Conservation (phyloP, 2,113 vertebrate genomes). For the Spea multiplicata region DNA sequence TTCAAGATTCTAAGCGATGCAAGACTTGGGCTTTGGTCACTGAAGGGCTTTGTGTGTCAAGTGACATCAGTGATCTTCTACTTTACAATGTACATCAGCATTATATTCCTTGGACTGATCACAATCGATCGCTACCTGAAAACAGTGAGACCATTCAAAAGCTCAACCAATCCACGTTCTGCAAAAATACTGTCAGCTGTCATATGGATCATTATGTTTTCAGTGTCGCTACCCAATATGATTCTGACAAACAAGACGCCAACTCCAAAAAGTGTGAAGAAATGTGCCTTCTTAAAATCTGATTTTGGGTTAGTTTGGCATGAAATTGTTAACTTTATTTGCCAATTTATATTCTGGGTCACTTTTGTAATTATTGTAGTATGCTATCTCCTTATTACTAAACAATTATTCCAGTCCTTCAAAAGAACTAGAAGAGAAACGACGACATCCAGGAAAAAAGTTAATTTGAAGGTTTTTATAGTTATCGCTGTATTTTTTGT, state of each 20-base stretch:
- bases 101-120: conserved; percentile 90
- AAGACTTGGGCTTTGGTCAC: conserved; percentile 68
- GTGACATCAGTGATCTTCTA: conserved; percentile 89
- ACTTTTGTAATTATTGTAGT: conserved; percentile 78
- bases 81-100: conserved; percentile 95
- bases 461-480: conserved; percentile 87
- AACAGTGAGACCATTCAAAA: conserved; percentile 78
- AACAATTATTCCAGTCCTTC: conserved; percentile 85
- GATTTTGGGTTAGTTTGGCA: conserved; percentile 83
- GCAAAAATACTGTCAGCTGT: conserved; percentile 79
- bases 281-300: conserved; percentile 85
- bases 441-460: conserved; percentile 64
- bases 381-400: conserved; percentile 85
- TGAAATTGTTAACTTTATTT: conserved; percentile 83
- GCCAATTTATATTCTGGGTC: conserved; percentile 93
- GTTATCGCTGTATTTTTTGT: conserved; percentile 92
- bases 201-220: conserved; percentile 80
- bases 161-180: conserved; percentile 58
- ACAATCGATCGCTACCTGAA: conserved; percentile 92
- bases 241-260: conserved; percentile 72
- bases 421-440: conserved; percentile 65
- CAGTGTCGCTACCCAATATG: conserved; percentile 84
- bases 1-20: conserved; percentile 92
- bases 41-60: conserved; percentile 85
- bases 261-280: conserved; percentile 62